phyloP scores from a whole-genome alignment of 2,113 vertebrate genomes.

The Centrocercus urophasianus region DNA sequence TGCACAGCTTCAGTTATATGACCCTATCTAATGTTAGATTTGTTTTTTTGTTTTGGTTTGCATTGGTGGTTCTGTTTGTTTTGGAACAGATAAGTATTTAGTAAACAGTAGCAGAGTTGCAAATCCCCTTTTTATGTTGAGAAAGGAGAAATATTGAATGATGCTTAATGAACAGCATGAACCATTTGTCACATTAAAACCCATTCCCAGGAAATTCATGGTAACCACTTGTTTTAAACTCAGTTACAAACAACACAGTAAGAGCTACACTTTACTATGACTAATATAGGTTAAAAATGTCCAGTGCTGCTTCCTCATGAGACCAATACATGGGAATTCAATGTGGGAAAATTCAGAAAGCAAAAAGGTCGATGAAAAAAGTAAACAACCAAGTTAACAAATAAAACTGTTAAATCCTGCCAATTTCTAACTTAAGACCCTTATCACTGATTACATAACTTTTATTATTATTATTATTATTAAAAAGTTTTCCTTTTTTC shows the following conservation, averaged over 20 bases:
- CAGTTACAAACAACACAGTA: background rate
- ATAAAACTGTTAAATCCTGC: slow-evolving; percentile 23
- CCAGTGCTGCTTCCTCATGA: slow-evolving; percentile 7
- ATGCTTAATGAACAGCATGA: background rate
- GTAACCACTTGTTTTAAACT: background rate
- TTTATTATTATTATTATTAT: background rate
- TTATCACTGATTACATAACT: slow-evolving; percentile 5
- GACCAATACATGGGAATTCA: slow-evolving; percentile 28
- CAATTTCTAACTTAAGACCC: slow-evolving; percentile 55
- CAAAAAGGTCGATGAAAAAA: slow-evolving; percentile 65
- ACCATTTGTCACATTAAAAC: background rate
- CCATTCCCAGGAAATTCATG: background rate
- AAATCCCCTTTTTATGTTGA: background rate
- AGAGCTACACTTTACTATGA: background rate
- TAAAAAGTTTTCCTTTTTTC: background rate
- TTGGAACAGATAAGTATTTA: background rate
- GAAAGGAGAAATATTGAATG: background rate
- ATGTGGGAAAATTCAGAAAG: slow-evolving; percentile 70
- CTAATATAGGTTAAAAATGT: background rate
- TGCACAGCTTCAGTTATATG: background rate
- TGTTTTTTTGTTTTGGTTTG: background rate
- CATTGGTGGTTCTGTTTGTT: background rate
- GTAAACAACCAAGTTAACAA: slow-evolving; percentile 60
- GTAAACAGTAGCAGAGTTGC: background rate
- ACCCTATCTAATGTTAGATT: background rate